Percentiles rank a stretch among this genome's conserved stretches.
Evolutionary conservation across 2,113 vertebrate genomes (phyloP).

Genomic region (Oncorhynchus clarkii): DNA sequence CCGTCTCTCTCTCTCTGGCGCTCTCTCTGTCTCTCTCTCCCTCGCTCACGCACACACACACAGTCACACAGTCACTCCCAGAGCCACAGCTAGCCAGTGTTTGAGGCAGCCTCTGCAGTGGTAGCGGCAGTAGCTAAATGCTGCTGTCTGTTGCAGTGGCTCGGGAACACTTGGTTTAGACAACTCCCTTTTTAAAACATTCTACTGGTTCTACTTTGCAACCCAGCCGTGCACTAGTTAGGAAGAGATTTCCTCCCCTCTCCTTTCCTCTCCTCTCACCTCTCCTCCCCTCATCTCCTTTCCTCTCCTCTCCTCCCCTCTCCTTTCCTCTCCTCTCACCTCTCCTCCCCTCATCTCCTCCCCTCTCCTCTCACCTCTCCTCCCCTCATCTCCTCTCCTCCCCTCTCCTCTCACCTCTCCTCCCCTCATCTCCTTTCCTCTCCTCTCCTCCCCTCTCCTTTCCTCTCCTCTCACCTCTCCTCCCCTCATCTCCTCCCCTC

Average conservation of each 20-base stretch:
- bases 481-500: no score
- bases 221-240: no score
- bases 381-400: not conserved
- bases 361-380: rapidly evolving
- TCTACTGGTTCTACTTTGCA: no score
- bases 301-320: not conserved
- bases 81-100: slow-evolving; percentile 56
- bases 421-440: no score
- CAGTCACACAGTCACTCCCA: slow-evolving; percentile 3
- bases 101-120: slow-evolving; percentile 41
- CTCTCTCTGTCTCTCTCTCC: no score
- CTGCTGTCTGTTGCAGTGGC: no score
- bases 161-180: no score
- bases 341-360: no score
- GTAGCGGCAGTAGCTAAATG: slow-evolving; percentile 39
- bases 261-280: not conserved
- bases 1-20: no score
- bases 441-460: not conserved
- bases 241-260: no score
- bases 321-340: not conserved
- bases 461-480: not conserved
- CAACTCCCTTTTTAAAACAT: no score
- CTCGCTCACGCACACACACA: not conserved
- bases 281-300: no score
- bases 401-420: not conserved